Conservation (phyloP, 2,797 vertebrate genomes). For the Scolopax rusticola region DNA sequence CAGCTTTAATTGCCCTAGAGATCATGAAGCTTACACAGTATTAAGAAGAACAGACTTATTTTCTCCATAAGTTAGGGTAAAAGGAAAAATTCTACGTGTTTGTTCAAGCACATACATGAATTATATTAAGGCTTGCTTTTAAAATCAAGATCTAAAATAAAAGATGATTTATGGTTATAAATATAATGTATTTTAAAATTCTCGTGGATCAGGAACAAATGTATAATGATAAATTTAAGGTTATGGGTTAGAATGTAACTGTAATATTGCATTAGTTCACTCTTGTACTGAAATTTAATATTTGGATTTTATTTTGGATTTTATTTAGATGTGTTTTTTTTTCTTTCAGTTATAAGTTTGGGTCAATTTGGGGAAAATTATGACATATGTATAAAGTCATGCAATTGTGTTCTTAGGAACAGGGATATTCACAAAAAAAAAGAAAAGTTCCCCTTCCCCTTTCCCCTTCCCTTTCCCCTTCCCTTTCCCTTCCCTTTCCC, state of each 20-base stretch:
- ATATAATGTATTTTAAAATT: background rate
- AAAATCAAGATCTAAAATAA: background rate
- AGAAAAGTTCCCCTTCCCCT: no score
- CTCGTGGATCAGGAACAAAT: background rate
- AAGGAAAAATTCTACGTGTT: background rate
- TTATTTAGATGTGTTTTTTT: background rate
- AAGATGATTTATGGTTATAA: background rate
- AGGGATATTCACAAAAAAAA: no score
- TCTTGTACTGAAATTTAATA: background rate
- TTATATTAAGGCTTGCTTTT: background rate
- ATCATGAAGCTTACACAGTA: background rate
- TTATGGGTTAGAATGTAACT: background rate
- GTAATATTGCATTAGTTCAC: background rate
- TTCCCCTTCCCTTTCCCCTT: background rate
- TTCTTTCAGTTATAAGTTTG: background rate
- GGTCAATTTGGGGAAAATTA: slow-evolving; percentile 25
- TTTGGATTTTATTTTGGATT: background rate
- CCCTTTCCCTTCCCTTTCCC: background rate
- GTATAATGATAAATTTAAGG: background rate
- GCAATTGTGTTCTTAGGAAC: no score
- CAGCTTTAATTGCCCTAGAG: background rate
- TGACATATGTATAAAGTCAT: background rate
- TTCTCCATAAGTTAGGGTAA: background rate
- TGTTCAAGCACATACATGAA: background rate
- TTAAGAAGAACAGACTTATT: background rate